These are phyloP conservation scores for Drosophila ercepeae DNA, from an alignment of 1,140 invertebrate genomes.

Conservation along the genomic window DNA sequence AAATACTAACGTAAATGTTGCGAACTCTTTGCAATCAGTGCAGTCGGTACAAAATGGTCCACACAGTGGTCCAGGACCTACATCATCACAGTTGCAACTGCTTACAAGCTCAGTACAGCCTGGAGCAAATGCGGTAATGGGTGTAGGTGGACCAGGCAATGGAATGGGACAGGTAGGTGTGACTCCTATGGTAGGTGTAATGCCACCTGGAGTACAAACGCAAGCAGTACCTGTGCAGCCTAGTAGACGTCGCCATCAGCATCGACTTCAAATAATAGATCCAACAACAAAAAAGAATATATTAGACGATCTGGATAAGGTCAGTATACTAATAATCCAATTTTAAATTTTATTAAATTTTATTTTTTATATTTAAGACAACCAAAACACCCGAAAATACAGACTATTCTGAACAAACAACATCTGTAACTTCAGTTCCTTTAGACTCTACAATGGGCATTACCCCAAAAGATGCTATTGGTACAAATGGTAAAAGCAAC, in stretches of 20 bases:
- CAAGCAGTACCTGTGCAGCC: slow-evolving; percentile 49
- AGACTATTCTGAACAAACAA: slow-evolving; percentile 48
- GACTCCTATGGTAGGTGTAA: slow-evolving; percentile 61
- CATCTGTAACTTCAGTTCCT: slow-evolving; percentile 8
- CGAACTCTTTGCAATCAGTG: slow-evolving; percentile 55
- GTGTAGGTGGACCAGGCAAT: slow-evolving; percentile 44
- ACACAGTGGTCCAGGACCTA: slow-evolving; percentile 55
- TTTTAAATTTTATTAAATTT: not conserved
- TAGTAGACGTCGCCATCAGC: slow-evolving; percentile 59
- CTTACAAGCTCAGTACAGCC: slow-evolving; percentile 61
- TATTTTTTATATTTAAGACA: slow-evolving; percentile 25
- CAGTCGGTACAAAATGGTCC: slow-evolving; percentile 67
- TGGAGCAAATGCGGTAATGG: slow-evolving; percentile 56
- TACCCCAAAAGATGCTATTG: slow-evolving; percentile 33
- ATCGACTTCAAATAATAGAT: slow-evolving; percentile 75
- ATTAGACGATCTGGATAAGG: slow-evolving; percentile 76
- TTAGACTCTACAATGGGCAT: slow-evolving; percentile 39
- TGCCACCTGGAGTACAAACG: slow-evolving; percentile 46
- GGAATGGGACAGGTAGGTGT: slow-evolving; percentile 64
- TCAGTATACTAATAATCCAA: not conserved
- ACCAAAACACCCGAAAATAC: slow-evolving; percentile 49
- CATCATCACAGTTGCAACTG: slow-evolving; percentile 58
- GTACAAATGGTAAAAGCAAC: slow-evolving; percentile 20
- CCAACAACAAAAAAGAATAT: slow-evolving; percentile 76
- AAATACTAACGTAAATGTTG: slow-evolving; percentile 63